Evolutionary conservation across 2,888 invertebrate genomes (phyloP).

Genomic region (Norana najaformis): DNA sequence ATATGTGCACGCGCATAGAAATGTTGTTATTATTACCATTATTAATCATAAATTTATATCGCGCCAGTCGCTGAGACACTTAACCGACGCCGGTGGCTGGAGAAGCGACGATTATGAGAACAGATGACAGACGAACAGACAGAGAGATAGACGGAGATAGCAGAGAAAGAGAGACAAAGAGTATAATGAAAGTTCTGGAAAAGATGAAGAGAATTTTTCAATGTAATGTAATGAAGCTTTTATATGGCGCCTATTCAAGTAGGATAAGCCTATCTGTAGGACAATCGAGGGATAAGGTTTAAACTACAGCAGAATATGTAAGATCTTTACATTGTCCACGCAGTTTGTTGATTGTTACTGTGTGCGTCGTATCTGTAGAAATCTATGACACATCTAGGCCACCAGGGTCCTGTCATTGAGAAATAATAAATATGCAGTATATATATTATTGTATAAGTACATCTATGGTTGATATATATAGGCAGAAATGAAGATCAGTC

Average conservation of each 20-base stretch:
- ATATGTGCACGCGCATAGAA: constrained; percentile 1
- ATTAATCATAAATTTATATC: constrained; percentile 13
- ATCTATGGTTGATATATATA: neutral
- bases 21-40: constrained; percentile 13
- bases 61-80: neutral
- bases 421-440: neutral
- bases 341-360: neutral
- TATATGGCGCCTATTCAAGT: neutral
- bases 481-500: no score
- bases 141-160: neutral
- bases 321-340: neutral
- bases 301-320: neutral
- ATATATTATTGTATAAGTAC: neutral
- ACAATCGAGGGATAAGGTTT: neutral
- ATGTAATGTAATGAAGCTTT: neutral
- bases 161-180: no score
- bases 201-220: neutral
- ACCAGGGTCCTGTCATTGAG: neutral
- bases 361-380: neutral
- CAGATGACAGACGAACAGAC: neutral
- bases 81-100: neutral
- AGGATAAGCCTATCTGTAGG: neutral
- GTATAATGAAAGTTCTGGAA: neutral
- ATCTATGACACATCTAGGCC: neutral
- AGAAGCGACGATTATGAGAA: neutral